Evolutionary conservation across 2,113 vertebrate species (phyloP).

Genomic region (Tetrao urogallus): DNA sequence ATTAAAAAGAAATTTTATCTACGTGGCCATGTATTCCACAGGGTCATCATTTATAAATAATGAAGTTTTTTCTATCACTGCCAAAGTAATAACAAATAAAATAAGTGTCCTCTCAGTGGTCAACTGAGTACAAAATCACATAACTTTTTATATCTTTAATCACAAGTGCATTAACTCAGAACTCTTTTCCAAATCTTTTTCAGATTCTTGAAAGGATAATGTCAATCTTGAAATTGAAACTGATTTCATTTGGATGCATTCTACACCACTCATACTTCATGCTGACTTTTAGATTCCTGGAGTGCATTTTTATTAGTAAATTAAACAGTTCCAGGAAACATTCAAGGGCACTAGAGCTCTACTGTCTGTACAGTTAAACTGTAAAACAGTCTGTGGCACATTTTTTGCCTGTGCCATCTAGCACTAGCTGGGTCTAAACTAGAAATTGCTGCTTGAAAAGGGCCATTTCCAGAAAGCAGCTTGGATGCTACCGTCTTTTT

Average conservation of each 20-base stretch:
- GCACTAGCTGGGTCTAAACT: neutral
- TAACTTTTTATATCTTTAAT: neutral
- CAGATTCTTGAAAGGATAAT: conserved; percentile 18
- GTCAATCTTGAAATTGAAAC: neutral
- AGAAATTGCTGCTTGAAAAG: conserved; percentile 8
- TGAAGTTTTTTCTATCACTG: neutral
- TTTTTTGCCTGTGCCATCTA: conserved; percentile 1
- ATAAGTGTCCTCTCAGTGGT: neutral
- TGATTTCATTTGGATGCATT: conserved; percentile 36
- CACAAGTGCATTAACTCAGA: neutral
- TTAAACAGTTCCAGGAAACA: conserved; percentile 65
- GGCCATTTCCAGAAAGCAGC: conserved; percentile 6
- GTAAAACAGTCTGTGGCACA: neutral
- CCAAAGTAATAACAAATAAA: neutral
- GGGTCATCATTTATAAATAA: neutral
- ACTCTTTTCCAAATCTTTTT: conserved; percentile 15
- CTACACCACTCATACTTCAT: conserved; percentile 11
- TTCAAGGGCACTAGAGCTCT: conserved; percentile 25
- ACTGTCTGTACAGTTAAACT: conserved; percentile 30
- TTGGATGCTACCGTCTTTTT: neutral
- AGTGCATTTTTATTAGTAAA: conserved; percentile 60
- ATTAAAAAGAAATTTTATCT: neutral
- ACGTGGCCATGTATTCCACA: neutral
- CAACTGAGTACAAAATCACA: neutral
- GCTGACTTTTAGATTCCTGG: conserved; percentile 49